phyloP scores from a whole-genome alignment of 2,113 vertebrate species.

The Oncorhynchus kisutch region DNA sequence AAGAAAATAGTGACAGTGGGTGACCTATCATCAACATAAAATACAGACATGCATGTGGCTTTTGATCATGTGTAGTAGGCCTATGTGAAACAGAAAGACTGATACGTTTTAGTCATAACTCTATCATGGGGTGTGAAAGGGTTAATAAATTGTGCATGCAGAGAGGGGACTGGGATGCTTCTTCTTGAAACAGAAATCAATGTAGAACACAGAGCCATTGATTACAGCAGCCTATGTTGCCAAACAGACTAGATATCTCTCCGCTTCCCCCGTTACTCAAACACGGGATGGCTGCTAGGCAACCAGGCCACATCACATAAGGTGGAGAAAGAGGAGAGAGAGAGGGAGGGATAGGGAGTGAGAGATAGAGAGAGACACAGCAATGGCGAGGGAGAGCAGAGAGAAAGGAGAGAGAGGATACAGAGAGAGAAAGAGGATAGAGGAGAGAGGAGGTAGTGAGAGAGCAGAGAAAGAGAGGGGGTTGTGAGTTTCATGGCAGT shows the following conservation, averaged over 20 bases:
- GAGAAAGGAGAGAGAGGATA: constrained; percentile 9
- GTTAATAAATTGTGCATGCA: constrained; percentile 20
- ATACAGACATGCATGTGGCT: too few species aligned
- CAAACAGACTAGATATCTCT: constrained; percentile 59
- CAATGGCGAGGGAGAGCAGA: constrained; percentile 17
- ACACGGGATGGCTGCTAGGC: constrained; percentile 71
- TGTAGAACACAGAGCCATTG: constrained; percentile 52
- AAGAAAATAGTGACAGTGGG: constrained; percentile 14
- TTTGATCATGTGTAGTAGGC: too few species aligned
- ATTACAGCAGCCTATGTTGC: constrained; percentile 54
- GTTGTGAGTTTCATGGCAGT: constrained; percentile 50
- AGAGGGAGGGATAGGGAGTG: neutral
- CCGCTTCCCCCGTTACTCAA: constrained; percentile 64
- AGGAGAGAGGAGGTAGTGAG: constrained; percentile 11
- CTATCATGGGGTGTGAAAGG: constrained; percentile 10
- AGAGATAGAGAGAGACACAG: neutral
- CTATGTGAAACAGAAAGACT: neutral
- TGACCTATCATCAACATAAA: neutral
- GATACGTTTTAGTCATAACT: neutral
- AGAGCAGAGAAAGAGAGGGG: constrained; percentile 3
- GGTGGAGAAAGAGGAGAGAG: constrained; percentile 7
- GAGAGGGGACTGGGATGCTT: constrained; percentile 39
- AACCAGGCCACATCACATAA: constrained; percentile 70
- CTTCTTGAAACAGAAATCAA: constrained; percentile 55
- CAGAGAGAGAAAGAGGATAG: constrained; percentile 19